Conservation (phyloP, 2,113 vertebrate species). For the Pterophyllum scalare region DNA sequence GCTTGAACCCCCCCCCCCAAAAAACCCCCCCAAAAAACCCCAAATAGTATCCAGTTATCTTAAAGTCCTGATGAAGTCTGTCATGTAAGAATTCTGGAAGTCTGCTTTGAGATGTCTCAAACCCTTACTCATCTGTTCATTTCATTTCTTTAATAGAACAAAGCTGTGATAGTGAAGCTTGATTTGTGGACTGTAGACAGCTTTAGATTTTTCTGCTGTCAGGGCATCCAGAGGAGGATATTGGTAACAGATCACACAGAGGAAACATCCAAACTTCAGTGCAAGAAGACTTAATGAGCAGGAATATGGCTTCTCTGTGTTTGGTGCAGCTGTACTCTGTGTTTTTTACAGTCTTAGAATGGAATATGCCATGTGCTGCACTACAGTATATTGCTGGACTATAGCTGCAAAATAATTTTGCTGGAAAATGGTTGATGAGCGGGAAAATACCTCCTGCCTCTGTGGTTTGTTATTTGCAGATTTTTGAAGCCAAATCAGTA, state of each 20-base stretch:
- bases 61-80: not conserved
- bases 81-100: not conserved
- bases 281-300: not conserved
- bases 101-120: not conserved
- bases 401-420: constrained; percentile 12
- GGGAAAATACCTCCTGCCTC: not conserved
- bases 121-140: not conserved
- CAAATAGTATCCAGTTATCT: constrained; percentile 12
- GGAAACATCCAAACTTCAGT: not conserved
- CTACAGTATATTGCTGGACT: not conserved
- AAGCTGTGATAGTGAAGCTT: not conserved
- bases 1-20: not conserved
- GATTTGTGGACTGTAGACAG: not conserved
- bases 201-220: not conserved
- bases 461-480: constrained; percentile 4
- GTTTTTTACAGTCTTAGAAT: not conserved
- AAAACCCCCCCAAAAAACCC: too few relatives aligned
- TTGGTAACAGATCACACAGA: not conserved
- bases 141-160: not conserved
- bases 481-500: constrained; percentile 22
- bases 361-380: not conserved
- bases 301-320: not conserved
- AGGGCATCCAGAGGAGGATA: not conserved
- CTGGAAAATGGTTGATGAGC: not conserved
- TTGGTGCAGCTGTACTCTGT: not conserved